phyloP scores from a whole-genome alignment of 2,888 invertebrate species.

The Strigamia maritima region DNA sequence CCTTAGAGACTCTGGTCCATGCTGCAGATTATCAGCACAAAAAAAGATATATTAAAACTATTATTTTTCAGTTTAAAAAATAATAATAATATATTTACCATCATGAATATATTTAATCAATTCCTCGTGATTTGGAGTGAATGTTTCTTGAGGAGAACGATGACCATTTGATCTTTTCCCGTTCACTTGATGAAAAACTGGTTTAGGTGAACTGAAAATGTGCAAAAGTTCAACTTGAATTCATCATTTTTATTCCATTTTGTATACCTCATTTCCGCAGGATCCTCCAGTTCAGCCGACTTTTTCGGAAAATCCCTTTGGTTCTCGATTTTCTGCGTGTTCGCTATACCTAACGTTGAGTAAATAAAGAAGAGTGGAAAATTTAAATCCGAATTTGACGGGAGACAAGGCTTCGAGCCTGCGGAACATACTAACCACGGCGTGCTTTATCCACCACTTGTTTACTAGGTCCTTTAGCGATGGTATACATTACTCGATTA shows the following conservation, averaged over 20 bases:
- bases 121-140: slow-evolving; percentile 45
- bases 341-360: slow-evolving; percentile 43
- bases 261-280: slow-evolving; percentile 42
- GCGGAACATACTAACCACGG: slow-evolving; percentile 41
- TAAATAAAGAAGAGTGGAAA: slow-evolving; percentile 28
- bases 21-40: slow-evolving; percentile 40
- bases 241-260: too few species aligned
- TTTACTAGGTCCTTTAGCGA: slow-evolving; percentile 44
- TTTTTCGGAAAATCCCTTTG: slow-evolving; percentile 42
- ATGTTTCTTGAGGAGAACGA: slow-evolving; percentile 43
- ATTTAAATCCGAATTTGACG: too few species aligned
- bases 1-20: slow-evolving; percentile 41
- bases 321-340: slow-evolving; percentile 42
- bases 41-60: background rate
- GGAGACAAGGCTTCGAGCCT: too few species aligned
- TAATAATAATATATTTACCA: slow-evolving; percentile 40
- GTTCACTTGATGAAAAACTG: slow-evolving; percentile 41
- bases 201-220: slow-evolving; percentile 42
- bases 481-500: slow-evolving; percentile 43
- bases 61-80: too few species aligned
- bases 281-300: slow-evolving; percentile 40
- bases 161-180: slow-evolving; percentile 42
- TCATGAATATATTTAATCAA: slow-evolving; percentile 45
- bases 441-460: slow-evolving; percentile 44
- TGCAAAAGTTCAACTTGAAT: too few species aligned